A percentile compares a stretch with the other conserved stretches of the same genome.
Evolutionary conservation across 1,140 invertebrate genomes (phyloP).

Genomic region (Drosophila elegans): DNA sequence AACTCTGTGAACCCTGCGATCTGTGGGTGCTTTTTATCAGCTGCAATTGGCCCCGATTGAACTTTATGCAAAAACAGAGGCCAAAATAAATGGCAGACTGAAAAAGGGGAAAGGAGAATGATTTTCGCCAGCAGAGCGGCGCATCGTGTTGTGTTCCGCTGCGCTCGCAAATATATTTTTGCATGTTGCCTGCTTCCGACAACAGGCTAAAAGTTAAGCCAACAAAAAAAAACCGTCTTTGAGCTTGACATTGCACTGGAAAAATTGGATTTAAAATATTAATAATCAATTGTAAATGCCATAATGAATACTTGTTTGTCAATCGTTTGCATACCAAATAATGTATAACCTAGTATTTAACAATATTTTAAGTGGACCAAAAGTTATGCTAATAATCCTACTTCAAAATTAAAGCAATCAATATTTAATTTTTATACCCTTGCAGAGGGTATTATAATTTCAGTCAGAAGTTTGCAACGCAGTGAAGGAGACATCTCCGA

Average conservation of each 20-base stretch:
- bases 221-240: slow-evolving; percentile 4
- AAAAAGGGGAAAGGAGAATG: background rate
- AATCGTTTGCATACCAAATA: no score
- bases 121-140: slow-evolving; percentile 21
- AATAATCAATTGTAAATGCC: no score
- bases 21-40: slow-evolving; percentile 16
- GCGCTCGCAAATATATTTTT: slow-evolving; percentile 28
- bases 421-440: no score
- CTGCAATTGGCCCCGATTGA: slow-evolving; percentile 52
- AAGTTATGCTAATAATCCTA: no score
- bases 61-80: slow-evolving; percentile 25
- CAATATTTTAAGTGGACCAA: no score
- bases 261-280: background rate
- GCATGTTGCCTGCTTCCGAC: slow-evolving; percentile 39
- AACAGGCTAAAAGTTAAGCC: slow-evolving; percentile 34
- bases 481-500: no score
- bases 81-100: slow-evolving; percentile 2
- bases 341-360: no score
- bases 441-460: no score
- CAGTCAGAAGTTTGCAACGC: no score
- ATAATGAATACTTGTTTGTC: no score
- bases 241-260: slow-evolving; percentile 38
- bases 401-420: no score
- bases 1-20: slow-evolving; percentile 33
- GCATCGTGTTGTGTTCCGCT: slow-evolving; percentile 30